A percentile compares a stretch with the other conserved stretches of the same genome.
phyloP scores from a whole-genome alignment of 2,888 invertebrate genomes.

The Dichetophora obliterata region DNA sequence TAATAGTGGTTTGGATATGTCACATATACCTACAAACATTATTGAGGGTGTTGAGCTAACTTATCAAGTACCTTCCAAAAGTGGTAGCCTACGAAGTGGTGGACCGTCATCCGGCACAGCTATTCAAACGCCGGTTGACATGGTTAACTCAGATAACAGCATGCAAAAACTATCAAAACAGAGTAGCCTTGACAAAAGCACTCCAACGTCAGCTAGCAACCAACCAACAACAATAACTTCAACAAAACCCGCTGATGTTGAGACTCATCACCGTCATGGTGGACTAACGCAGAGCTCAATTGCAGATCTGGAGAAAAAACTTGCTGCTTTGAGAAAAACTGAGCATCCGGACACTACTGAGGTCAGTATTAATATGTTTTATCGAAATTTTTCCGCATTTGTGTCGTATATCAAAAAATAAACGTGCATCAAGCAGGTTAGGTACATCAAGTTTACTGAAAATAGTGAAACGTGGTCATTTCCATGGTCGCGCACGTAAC shows the following conservation, averaged over 20 bases:
- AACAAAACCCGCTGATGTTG: conserved; percentile 18
- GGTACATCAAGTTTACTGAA: no score
- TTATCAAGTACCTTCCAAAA: conserved; percentile 40
- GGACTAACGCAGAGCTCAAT: conserved; percentile 63
- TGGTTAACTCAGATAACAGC: conserved; percentile 42
- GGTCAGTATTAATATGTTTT: conserved; percentile 46
- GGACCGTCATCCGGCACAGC: conserved; percentile 47
- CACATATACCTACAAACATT: conserved; percentile 58
- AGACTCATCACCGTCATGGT: conserved; percentile 43
- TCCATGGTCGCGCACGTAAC: no score
- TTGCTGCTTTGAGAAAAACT: conserved; percentile 71
- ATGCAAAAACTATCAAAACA: conserved; percentile 60
- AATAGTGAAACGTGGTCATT: no score
- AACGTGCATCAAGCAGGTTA: no score
- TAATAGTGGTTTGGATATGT: conserved; percentile 63
- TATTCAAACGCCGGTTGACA: conserved; percentile 51
- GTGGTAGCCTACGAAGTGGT: conserved; percentile 26
- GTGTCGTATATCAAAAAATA: no score
- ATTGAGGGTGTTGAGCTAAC: conserved; percentile 55
- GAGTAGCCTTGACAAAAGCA: conserved; percentile 61
- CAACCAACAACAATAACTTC: conserved; percentile 10
- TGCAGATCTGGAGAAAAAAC: conserved; percentile 74
- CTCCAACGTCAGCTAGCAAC: conserved; percentile 8
- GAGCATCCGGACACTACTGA: conserved; percentile 58
- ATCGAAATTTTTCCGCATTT: no score